These are phyloP conservation scores for Protonemura montana DNA, from an alignment of 2,888 invertebrate species.

Conservation along the genomic window DNA sequence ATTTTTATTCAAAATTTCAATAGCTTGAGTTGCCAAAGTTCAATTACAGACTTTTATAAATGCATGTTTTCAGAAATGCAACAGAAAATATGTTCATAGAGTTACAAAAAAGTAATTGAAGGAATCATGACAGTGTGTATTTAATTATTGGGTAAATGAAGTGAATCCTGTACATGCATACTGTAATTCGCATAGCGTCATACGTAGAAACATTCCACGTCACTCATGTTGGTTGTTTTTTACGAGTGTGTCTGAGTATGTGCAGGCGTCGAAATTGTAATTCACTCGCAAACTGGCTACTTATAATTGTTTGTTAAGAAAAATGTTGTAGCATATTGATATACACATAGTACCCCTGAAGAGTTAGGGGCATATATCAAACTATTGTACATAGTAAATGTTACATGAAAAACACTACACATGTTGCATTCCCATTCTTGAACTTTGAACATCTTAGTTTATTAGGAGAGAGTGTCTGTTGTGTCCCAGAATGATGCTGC, in stretches of 20 bases:
- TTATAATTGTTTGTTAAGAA: slow-evolving; percentile 47
- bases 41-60: background rate
- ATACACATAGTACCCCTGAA: slow-evolving; percentile 37
- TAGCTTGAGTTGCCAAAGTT: too few species aligned
- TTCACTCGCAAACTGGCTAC: slow-evolving; percentile 18
- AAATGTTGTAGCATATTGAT: slow-evolving; percentile 48
- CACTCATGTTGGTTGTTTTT: slow-evolving; percentile 29
- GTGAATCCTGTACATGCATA: background rate
- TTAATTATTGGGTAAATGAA: background rate
- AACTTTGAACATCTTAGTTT: too few species aligned
- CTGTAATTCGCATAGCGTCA: slow-evolving; percentile 16
- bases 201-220: background rate
- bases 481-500: too few species aligned
- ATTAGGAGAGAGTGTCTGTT: too few species aligned
- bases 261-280: background rate
- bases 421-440: background rate
- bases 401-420: slow-evolving; percentile 37
- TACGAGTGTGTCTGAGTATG: background rate
- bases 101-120: background rate
- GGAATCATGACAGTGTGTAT: background rate
- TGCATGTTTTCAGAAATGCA: background rate
- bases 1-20: too few species aligned
- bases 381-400: slow-evolving; percentile 48
- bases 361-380: slow-evolving; percentile 45
- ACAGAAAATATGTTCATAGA: background rate